Evolutionary conservation across 2,797 vertebrate species (phyloP).

Genomic region (Cossypha niveicapilla): DNA sequence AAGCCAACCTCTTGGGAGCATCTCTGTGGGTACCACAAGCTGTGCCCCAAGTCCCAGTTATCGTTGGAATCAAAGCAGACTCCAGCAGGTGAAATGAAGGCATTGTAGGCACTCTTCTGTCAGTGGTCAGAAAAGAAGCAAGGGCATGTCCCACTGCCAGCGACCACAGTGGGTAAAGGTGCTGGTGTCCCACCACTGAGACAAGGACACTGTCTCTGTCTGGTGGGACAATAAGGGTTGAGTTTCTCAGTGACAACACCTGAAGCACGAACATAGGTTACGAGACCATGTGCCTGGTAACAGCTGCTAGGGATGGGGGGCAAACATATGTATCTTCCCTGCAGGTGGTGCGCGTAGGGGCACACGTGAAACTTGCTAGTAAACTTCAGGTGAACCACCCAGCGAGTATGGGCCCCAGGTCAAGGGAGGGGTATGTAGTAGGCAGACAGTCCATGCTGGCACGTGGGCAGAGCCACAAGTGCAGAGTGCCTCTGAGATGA

Average conservation of each 20-base stretch:
- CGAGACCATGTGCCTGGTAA: background rate
- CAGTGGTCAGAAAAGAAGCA: background rate
- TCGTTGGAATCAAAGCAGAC: background rate
- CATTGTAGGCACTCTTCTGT: background rate
- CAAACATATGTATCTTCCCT: background rate
- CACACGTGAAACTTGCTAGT: background rate
- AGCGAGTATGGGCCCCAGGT: accelerated
- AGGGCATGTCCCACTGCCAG: background rate
- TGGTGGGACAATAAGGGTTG: background rate
- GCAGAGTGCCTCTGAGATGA: background rate
- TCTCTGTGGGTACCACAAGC: background rate
- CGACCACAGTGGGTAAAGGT: background rate
- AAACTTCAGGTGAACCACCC: background rate
- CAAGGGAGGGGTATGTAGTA: background rate
- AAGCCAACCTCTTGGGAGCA: background rate
- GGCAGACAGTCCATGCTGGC: background rate
- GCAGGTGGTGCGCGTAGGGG: accelerated
- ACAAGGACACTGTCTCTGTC: background rate
- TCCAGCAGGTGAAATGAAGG: background rate
- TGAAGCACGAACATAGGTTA: background rate
- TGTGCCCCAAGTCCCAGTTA: background rate
- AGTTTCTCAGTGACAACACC: background rate
- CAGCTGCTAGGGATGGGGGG: background rate
- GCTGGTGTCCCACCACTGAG: background rate
- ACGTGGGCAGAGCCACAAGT: background rate